Percentiles rank a stretch among this genome's conserved stretches.
Conservation (phyloP, 2,113 vertebrate species). For the Laterallus jamaicensis region DNA sequence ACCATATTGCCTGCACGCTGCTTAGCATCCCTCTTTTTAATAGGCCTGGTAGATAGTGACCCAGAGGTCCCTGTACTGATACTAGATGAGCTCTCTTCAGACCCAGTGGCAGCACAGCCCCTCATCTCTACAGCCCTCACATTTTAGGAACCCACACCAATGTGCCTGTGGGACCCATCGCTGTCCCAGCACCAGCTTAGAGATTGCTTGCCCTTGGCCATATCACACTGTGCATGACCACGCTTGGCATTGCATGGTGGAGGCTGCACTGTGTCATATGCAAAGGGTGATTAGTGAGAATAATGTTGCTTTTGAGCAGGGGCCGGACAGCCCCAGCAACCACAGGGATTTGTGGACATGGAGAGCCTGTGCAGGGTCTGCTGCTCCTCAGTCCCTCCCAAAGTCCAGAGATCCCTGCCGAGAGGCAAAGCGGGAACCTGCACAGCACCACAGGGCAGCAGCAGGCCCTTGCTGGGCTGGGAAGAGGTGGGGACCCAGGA, state of each 20-base stretch:
- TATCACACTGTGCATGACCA: not conserved
- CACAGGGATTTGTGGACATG: not conserved
- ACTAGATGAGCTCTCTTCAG: not conserved
- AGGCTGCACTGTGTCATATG: accelerated
- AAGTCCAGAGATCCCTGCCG: accelerated
- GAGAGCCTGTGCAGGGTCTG: not conserved
- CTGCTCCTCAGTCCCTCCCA: not conserved
- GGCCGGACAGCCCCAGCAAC: not conserved
- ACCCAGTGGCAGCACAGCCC: not conserved
- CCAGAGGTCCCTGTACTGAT: not conserved
- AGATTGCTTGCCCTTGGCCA: accelerated
- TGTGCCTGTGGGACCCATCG: accelerated
- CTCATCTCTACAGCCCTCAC: not conserved
- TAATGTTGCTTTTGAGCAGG: not conserved
- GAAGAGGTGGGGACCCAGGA: not conserved
- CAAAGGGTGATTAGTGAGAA: not conserved
- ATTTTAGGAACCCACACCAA: not conserved
- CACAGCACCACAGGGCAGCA: accelerated
- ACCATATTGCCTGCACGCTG: not conserved
- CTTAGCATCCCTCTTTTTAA: not conserved
- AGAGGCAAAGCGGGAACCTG: accelerated
- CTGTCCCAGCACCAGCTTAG: not conserved
- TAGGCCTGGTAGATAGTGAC: not conserved
- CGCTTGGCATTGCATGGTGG: not conserved
- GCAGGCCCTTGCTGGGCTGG: not conserved